Percentiles rank a stretch among this genome's conserved stretches.
Evolutionary conservation across 1,140 invertebrate genomes (phyloP).

Genomic region (Brachionus paranguensis): DNA sequence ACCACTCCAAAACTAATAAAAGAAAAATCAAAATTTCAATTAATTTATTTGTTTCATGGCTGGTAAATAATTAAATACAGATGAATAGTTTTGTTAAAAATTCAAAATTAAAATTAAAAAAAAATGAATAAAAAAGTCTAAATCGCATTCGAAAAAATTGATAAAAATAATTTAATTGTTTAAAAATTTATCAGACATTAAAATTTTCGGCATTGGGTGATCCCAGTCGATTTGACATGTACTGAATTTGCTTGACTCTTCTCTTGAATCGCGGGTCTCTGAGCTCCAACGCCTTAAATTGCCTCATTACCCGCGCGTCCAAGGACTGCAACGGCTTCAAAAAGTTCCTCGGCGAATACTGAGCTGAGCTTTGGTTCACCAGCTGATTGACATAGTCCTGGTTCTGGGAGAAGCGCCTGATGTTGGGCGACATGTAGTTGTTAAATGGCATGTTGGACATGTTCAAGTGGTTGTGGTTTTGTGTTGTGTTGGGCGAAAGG

Average conservation of each 20-base stretch:
- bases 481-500: neutral
- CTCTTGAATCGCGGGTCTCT: conserved; percentile 22
- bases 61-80: neutral
- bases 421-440: conserved; percentile 5
- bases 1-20: too few species aligned
- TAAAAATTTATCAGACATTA: neutral
- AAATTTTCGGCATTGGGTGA: neutral
- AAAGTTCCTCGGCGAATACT: conserved; percentile 28
- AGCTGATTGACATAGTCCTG: neutral
- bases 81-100: neutral
- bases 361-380: neutral
- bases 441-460: neutral
- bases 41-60: too few species aligned
- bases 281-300: conserved; percentile 30
- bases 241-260: conserved; percentile 26
- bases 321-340: conserved; percentile 34
- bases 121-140: neutral
- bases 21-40: too few species aligned
- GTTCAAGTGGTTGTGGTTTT: neutral
- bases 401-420: neutral
- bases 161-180: neutral
- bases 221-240: conserved; percentile 18
- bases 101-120: neutral
- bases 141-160: neutral
- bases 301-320: conserved; percentile 24